phyloP scores from a whole-genome alignment of 1,140 invertebrate genomes.

The Cyclargus thomasi region DNA sequence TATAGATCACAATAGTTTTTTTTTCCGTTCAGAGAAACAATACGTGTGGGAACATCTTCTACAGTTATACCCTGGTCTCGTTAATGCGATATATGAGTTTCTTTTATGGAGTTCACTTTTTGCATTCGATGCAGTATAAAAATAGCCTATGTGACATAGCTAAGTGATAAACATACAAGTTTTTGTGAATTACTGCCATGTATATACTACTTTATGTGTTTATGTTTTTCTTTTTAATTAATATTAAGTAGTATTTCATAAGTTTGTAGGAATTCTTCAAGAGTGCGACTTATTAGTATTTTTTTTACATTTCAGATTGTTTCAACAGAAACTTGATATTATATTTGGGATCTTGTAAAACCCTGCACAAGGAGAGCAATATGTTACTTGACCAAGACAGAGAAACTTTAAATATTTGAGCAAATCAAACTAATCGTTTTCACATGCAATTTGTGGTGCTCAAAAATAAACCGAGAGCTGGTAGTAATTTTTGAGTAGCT shows the following conservation, averaged over 20 bases:
- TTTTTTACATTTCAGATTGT: too few relatives aligned
- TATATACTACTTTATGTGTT: not conserved
- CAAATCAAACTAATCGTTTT: too few relatives aligned
- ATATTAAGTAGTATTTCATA: too few relatives aligned
- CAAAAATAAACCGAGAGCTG: too few relatives aligned
- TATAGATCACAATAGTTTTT: slow-evolving; percentile 1
- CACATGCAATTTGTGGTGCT: too few relatives aligned
- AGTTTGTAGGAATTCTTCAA: too few relatives aligned
- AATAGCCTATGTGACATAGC: not conserved
- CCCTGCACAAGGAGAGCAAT: too few relatives aligned
- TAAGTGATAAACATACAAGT: not conserved
- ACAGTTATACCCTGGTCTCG: slow-evolving; percentile 9
- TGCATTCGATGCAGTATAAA: not conserved
- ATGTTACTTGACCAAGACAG: not conserved
- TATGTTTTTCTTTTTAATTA: not conserved
- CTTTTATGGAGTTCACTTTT: slow-evolving; percentile 2
- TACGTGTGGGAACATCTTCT: not conserved
- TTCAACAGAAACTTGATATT: too few relatives aligned
- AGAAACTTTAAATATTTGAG: too few relatives aligned
- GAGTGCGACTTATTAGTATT: too few relatives aligned
- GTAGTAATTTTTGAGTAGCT: too few relatives aligned
- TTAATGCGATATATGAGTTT: not conserved
- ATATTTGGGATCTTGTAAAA: too few relatives aligned
- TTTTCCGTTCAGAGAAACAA: not conserved
- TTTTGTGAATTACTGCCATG: not conserved